Percentiles rank a stretch among this genome's conserved stretches.
phyloP scores from a whole-genome alignment of 2,113 vertebrate species.

The Notarius quadriscutis region DNA sequence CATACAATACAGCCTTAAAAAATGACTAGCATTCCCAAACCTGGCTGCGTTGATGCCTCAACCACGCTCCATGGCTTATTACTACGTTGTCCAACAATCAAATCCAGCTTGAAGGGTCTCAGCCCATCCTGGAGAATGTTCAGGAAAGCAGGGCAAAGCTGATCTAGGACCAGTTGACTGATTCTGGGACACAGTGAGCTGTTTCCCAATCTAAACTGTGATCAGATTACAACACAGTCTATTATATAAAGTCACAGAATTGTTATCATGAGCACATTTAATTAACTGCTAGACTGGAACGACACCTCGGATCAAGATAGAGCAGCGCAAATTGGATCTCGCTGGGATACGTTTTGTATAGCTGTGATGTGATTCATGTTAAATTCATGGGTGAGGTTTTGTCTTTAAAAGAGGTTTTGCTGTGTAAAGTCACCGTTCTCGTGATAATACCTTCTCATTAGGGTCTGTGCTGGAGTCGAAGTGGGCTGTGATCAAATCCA shows the following conservation, averaged over 20 bases:
- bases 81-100: slow-evolving; percentile 87
- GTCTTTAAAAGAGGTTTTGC: neutral
- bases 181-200: slow-evolving; percentile 89
- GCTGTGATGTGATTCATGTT: neutral
- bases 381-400: neutral
- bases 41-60: slow-evolving; percentile 86
- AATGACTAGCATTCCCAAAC: slow-evolving; percentile 62
- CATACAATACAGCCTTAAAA: neutral
- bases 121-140: slow-evolving; percentile 88
- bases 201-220: slow-evolving; percentile 89
- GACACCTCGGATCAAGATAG: neutral
- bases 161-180: slow-evolving; percentile 86
- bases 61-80: slow-evolving; percentile 89
- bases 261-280: neutral
- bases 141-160: slow-evolving; percentile 88
- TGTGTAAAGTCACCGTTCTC: neutral
- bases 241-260: neutral
- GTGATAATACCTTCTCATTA: slow-evolving; percentile 83
- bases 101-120: slow-evolving; percentile 85
- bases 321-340: neutral
- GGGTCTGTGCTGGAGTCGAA: slow-evolving; percentile 90
- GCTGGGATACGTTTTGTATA: neutral
- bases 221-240: slow-evolving; percentile 23
- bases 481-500: slow-evolving; percentile 91
- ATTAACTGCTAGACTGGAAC: neutral